Evolutionary conservation across 2,113 vertebrate genomes (phyloP), one percentile per base, ranked within the genome.

Genomic region (Ochotona princeps): DNA sequence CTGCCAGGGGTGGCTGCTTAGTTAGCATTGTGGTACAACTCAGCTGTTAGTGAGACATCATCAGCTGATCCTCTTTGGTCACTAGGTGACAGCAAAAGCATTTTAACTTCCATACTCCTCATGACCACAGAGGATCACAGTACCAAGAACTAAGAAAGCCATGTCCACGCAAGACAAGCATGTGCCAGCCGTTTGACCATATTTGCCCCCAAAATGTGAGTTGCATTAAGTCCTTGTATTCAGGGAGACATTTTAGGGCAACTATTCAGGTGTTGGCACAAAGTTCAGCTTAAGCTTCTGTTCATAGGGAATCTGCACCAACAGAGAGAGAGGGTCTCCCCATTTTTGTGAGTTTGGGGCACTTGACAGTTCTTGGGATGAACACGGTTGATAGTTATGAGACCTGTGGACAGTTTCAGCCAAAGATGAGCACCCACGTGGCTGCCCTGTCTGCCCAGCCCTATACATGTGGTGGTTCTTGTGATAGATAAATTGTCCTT

Each of bases 151-250:
- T 79, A 93, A 63, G 76, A 83, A 93, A 54, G 76, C 66, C 72
- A 67, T 67, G 83, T 30, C 75, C 73, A 69, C 79, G 66, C 47
- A 82, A 85, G 82, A 35, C 93, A 91, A 75, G 49, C 79, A 70
- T 72, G 76, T 89, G 65, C 72, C 93, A 87, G 63, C 76, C 92
- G 84, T 88, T 92, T 66, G 83, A 1, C 32, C 86, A 83, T 94
- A 89, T 89, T 76, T 80, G 76, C 75, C 30, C 83, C 89, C 87
- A 91, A 91, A 87, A 93, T 81, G 54, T 81, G 63, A 81, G 5
- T 65, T 67, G 18, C 67, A 82, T 87, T 66, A 86, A 63, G 44
- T 51, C 61, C 65, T 35, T 75, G 32, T 73, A 28, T 88, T 72
- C 28, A 87, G 26, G 54, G 60, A 49, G 47, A 90, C 54, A 79